Percentiles rank a stretch among this genome's conserved stretches.
These are phyloP conservation scores for Corythornis vintsioides DNA, from an alignment of 2,113 vertebrate species.

Conservation along the genomic window DNA sequence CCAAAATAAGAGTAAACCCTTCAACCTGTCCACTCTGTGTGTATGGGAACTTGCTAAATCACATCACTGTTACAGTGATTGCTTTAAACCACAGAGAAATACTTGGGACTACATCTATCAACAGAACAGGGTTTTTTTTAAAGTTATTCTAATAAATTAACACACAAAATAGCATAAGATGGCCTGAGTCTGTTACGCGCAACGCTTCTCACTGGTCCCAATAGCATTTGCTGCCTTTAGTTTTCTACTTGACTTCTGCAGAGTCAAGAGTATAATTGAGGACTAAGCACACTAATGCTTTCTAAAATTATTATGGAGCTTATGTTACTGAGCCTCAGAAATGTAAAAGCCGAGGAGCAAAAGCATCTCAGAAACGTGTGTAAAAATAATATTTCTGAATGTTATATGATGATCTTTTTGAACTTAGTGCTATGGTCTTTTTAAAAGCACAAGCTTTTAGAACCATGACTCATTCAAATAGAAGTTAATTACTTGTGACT, in stretches of 20 bases:
- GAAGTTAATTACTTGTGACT: conserved; percentile 27
- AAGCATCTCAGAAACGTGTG: not conserved
- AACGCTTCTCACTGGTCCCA: not conserved
- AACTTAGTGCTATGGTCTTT: not conserved
- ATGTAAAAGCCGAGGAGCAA: not conserved
- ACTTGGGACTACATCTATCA: not conserved
- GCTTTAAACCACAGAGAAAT: not conserved
- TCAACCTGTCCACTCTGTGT: not conserved
- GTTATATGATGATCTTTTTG: not conserved
- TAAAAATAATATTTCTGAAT: not conserved
- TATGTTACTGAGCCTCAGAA: not conserved
- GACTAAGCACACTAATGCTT: not conserved
- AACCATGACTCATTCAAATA: conserved; percentile 33
- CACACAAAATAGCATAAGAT: not conserved
- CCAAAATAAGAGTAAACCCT: not conserved
- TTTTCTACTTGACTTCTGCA: conserved; percentile 12
- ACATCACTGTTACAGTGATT: not conserved
- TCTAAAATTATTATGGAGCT: not conserved
- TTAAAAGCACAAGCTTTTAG: conserved; percentile 35
- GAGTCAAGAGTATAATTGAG: not conserved
- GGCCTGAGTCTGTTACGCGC: not conserved
- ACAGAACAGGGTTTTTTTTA: not conserved
- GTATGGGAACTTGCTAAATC: not conserved
- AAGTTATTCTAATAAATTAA: not conserved
- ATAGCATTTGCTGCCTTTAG: not conserved